These are phyloP conservation scores for Aquatica leii DNA, from an alignment of 2,888 invertebrate genomes.

Conservation along the genomic window DNA sequence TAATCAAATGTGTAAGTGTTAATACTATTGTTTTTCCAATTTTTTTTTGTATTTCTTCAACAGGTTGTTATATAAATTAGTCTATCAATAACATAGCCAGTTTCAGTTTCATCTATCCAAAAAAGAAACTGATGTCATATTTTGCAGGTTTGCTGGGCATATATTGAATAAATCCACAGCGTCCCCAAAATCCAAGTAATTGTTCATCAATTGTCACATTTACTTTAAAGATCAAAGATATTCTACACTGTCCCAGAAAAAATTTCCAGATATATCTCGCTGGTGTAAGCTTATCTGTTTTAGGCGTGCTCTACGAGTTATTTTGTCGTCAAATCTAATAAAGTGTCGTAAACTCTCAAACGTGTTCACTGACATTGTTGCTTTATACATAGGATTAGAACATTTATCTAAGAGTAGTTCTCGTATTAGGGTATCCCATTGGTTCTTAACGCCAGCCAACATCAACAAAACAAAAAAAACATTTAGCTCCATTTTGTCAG, in stretches of 20 bases:
- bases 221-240: no score
- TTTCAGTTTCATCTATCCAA: no score
- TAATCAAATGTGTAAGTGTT: no score
- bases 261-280: neutral
- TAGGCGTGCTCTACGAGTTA: neutral
- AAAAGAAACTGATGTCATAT: no score
- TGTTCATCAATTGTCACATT: no score
- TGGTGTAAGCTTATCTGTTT: neutral
- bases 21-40: no score
- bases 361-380: slow-evolving; percentile 5
- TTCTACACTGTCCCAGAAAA: neutral
- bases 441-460: slow-evolving; percentile 6
- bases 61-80: no score
- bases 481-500: slow-evolving; percentile 3
- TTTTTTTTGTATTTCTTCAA: no score
- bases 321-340: slow-evolving; percentile 14
- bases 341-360: slow-evolving; percentile 8
- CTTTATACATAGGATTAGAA: slow-evolving; percentile 9
- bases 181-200: no score
- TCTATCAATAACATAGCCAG: no score
- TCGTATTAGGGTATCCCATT: slow-evolving; percentile 3
- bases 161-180: no score
- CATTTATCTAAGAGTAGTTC: slow-evolving; percentile 6
- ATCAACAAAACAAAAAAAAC: slow-evolving; percentile 8
- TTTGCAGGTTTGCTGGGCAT: no score